Evolutionary conservation across 2,888 invertebrate species (phyloP).

Genomic region (Acronicta aceris): DNA sequence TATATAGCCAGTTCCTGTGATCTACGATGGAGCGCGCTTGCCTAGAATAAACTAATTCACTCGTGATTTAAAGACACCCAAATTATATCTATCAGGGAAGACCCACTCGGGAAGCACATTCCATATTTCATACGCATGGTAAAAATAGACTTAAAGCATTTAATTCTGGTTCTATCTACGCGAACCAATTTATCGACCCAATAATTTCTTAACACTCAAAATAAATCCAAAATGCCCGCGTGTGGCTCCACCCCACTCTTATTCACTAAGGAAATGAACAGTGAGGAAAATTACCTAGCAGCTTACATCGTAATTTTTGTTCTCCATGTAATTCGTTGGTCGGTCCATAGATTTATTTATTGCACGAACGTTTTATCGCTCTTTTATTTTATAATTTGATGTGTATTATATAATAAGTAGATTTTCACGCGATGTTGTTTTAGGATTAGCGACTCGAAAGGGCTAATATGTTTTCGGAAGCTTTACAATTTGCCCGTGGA

Average conservation of each 20-base stretch:
- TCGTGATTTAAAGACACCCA: no score
- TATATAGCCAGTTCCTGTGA: no score
- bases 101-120: no score
- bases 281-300: slow-evolving; percentile 70
- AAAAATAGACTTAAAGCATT: no score
- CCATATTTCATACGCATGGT: no score
- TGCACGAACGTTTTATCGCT: slow-evolving; percentile 57
- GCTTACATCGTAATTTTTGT: slow-evolving; percentile 60
- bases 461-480: background rate
- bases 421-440: slow-evolving; percentile 56
- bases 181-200: slow-evolving; percentile 18
- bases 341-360: slow-evolving; percentile 60
- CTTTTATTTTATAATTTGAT: slow-evolving; percentile 63
- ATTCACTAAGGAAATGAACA: slow-evolving; percentile 71
- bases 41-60: no score
- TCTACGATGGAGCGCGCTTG: no score
- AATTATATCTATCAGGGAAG: no score
- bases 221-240: slow-evolving; percentile 45
- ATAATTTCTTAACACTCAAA: slow-evolving; percentile 28
- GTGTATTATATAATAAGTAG: slow-evolving; percentile 53
- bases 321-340: slow-evolving; percentile 52
- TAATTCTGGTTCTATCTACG: no score
- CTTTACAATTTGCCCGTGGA: background rate
- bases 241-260: slow-evolving; percentile 47
- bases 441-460: background rate